Percentiles rank a stretch among this genome's conserved stretches.
These are phyloP conservation scores for Himalopsyche anomala DNA, from an alignment of 2,888 invertebrate species.

Conservation along the genomic window DNA sequence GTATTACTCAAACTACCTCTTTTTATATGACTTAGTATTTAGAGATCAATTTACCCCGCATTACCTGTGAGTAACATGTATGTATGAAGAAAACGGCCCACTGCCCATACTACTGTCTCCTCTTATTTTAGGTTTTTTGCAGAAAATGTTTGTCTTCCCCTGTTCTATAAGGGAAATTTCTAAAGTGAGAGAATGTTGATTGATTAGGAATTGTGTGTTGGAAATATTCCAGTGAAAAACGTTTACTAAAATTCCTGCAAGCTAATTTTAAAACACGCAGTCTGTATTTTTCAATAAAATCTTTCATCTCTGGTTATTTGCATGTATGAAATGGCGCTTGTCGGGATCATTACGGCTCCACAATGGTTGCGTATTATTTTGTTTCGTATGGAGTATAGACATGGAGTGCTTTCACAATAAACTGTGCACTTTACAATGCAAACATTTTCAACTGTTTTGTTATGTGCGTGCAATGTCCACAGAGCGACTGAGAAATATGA, in stretches of 20 bases:
- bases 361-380: slow-evolving; percentile 3
- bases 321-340: slow-evolving; percentile 29
- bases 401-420: slow-evolving; percentile 16
- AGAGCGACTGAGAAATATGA: neutral
- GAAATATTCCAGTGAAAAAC: too few relatives aligned
- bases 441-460: slow-evolving; percentile 25
- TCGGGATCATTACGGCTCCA: slow-evolving; percentile 25
- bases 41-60: too few relatives aligned
- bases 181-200: too few relatives aligned
- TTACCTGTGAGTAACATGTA: too few relatives aligned
- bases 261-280: neutral
- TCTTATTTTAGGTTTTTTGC: too few relatives aligned
- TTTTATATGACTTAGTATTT: too few relatives aligned
- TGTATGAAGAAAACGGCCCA: too few relatives aligned
- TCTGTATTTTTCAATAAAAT: neutral
- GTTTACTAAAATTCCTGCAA: neutral
- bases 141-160: too few relatives aligned
- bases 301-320: neutral
- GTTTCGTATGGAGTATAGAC: slow-evolving; percentile 21
- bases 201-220: too few relatives aligned
- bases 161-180: too few relatives aligned
- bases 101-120: too few relatives aligned
- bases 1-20: too few relatives aligned
- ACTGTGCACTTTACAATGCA: slow-evolving; percentile 26
- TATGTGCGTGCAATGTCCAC: neutral